Conservation (phyloP, 2,113 vertebrate species). For the Plecotus auritus region DNA sequence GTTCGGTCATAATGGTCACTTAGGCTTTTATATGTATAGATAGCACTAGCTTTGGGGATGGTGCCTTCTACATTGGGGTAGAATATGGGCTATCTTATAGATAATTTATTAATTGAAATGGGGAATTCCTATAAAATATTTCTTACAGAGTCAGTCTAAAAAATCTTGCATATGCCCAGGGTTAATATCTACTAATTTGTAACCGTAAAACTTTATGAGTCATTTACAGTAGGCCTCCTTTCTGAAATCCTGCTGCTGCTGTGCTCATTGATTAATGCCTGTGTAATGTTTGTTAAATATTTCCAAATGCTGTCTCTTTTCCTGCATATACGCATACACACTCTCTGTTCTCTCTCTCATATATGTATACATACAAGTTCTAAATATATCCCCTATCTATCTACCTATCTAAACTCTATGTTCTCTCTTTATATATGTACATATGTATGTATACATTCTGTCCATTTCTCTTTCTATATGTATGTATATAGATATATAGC, state of each 20-base stretch:
- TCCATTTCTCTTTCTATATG: not conserved
- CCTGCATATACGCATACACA: too few relatives aligned
- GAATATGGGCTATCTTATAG: not conserved
- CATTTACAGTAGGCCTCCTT: not conserved
- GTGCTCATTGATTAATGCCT: not conserved
- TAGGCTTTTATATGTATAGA: not conserved
- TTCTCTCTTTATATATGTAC: not conserved
- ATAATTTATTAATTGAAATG: not conserved
- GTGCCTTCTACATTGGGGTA: not conserved
- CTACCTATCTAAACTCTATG: not conserved
- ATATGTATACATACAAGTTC: not conserved
- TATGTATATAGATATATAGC: not conserved
- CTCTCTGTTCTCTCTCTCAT: not conserved
- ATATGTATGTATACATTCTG: not conserved
- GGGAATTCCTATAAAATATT: not conserved
- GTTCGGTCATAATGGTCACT: too few relatives aligned
- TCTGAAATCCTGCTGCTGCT: not conserved
- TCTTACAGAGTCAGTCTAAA: slow-evolving; percentile 3
- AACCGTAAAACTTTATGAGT: not conserved
- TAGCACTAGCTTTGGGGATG: not conserved
- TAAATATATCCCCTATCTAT: not conserved
- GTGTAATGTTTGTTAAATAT: not conserved
- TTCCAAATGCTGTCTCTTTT: not conserved
- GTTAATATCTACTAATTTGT: slow-evolving; percentile 37
- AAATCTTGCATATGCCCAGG: not conserved